Base-by-base conservation (phyloP, 1,140 invertebrate genomes). In the Polypedilum pembai region DNA sequence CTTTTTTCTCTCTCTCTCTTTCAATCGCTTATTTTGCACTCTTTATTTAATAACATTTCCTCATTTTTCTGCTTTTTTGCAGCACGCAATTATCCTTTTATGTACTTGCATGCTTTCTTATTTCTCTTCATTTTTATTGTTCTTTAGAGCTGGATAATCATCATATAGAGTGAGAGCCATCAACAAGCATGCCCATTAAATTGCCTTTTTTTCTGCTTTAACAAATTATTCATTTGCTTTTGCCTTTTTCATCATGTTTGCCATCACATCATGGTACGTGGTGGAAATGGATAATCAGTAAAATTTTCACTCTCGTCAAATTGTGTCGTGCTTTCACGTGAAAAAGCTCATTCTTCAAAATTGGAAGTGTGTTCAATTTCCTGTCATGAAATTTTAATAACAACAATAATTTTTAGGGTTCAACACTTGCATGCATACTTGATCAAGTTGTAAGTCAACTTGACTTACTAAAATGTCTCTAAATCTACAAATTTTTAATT, bases 311-410 rank as follows among this genome's bases (percentile, higher is more conserved):
- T 45, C 15, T 45, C 41, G 15, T 12, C 65, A 10, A 17, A 66
- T n/a, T 17, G 15, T n/a, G 65, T 18, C 10, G 18, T 66, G 65
- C 18, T 66, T 66, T 66, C 65, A 66, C 65, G 65, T 66, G 65
- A 66, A 66, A n/a, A 66, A 20, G 65, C 65, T 66, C 65, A 66
- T 66, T 66, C n/a, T 18, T 66, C n/a, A 66, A 66, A 33, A 66
- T 66, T 66, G 65, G 18, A 66, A 66, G 18, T 66, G 41, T 66
- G 65, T 66, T 18, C 65, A 66, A 20, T 66, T 66, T 20, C 63
- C 17, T 65, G 63, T 65, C 63, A 65, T 12, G 10, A 7, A 4
- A n/a, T 12, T 7, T 65, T 7, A n/a, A 65, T 4, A n/a, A 65
- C n/a, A n/a, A n/a, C n/a, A n/a, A n/a, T n/a, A n/a, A n/a, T n/a